Conservation (phyloP, 2,113 vertebrate species). For the Chaetorhynchus papuensis region DNA sequence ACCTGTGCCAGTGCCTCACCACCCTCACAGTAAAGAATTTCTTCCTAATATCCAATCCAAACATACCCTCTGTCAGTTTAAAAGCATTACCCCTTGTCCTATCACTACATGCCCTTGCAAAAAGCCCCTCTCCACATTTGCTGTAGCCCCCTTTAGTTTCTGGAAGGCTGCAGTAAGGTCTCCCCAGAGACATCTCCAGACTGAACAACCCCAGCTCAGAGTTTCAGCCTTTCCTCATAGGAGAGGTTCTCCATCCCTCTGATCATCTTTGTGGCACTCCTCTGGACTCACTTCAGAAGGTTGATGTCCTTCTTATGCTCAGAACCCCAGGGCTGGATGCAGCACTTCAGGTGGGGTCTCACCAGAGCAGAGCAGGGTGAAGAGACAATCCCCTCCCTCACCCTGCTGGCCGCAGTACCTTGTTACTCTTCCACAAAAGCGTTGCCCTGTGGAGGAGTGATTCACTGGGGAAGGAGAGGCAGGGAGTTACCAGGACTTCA, state of each 20-base stretch:
- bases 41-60: neutral
- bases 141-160: neutral
- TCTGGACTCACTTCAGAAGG: neutral
- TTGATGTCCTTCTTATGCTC: neutral
- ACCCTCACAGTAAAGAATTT: neutral
- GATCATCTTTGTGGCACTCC: fast-evolving
- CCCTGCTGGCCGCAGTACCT: neutral
- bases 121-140: neutral
- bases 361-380: neutral
- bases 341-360: neutral
- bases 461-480: neutral
- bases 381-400: neutral
- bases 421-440: neutral
- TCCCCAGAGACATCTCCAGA: neutral
- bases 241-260: neutral
- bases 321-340: neutral
- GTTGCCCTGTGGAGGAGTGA: fast-evolving
- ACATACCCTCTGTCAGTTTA: neutral
- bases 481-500: neutral
- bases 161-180: neutral
- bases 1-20: neutral
- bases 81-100: neutral
- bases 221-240: neutral
- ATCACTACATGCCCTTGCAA: neutral
- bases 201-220: neutral